Evolutionary conservation across 2,888 invertebrate species (phyloP), one percentile per base, ranked within the genome.

Genomic region (Physocephala rufipes): DNA sequence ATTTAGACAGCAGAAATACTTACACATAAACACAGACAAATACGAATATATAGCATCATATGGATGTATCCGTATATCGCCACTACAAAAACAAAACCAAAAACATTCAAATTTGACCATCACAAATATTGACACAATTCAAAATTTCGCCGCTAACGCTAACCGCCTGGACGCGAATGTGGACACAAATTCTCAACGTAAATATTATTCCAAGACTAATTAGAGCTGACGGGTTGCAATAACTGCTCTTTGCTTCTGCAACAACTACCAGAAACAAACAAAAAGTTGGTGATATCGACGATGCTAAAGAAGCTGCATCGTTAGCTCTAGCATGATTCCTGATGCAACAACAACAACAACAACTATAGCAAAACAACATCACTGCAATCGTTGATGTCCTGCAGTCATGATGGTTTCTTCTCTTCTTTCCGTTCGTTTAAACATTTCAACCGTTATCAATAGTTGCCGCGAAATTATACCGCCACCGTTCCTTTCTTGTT

Each of bases 121-220:
- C 51, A 62, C 68, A 68, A 68, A 68, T 68, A 68, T 68, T 68
- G 68, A 68, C 68, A 68, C 68, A 68, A 68, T 62, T 26, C 28
- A 36, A 4, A 36, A 36, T 16, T 21, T 16, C 58, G 58, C 21
- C 13, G 28, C 24, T 16, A 58, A 26, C 28, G 12, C 24, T 16
- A 16, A 49, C 13, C 49, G 49, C 63, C 63, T n/a, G 28, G 36
- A 16, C 26, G 16, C 16, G 65, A 69, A 53, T 67, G 63, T 67
- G 69, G 58, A n/a, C n/a, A 26, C 71, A 69, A 77, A 77, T 72
- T 70, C 77, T 75, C 76, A 80, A 79, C 79, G 81, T 79, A 81
- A 81, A 81, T 81, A 81, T 81, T 81, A 78, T 81, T 81, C 79
- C 77, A 81, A 81, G 80, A 80, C 81, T 81, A 81, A 81, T 81